Percentiles rank a stretch among this genome's conserved stretches.
Evolutionary conservation across 2,888 invertebrate species (phyloP).

Genomic region (Agrochola litura): DNA sequence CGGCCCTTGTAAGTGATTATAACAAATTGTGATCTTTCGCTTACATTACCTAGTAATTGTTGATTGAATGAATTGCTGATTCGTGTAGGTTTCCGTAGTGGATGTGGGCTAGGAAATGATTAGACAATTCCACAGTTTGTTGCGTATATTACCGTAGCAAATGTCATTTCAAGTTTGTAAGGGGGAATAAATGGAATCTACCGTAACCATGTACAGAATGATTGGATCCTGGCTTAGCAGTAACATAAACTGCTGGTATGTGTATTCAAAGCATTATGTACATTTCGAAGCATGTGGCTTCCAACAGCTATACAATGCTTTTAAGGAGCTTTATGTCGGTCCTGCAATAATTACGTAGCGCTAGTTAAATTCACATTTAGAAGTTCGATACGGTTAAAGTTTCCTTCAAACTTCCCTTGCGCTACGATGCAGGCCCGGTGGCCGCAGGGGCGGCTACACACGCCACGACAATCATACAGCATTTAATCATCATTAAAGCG

Average conservation of each 20-base stretch:
- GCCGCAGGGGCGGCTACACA: slow-evolving; percentile 70
- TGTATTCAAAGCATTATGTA: slow-evolving; percentile 6
- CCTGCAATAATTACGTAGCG: slow-evolving; percentile 19
- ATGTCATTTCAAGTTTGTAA: slow-evolving; percentile 45
- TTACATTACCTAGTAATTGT: slow-evolving; percentile 68
- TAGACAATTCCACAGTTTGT: slow-evolving; percentile 69
- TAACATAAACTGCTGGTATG: not conserved
- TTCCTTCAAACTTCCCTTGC: slow-evolving; percentile 63
- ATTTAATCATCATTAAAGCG: slow-evolving; percentile 90
- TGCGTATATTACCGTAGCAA: slow-evolving; percentile 58
- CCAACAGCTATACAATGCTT: not conserved
- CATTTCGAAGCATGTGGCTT: slow-evolving; percentile 2
- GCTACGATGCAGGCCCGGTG: slow-evolving; percentile 41
- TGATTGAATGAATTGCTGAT: slow-evolving; percentile 66
- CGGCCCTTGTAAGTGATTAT: slow-evolving; percentile 83
- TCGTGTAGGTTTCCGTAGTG: slow-evolving; percentile 60
- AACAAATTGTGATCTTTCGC: slow-evolving; percentile 87
- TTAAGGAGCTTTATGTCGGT: slow-evolving; percentile 16
- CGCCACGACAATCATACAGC: slow-evolving; percentile 86
- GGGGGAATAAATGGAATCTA: slow-evolving; percentile 31
- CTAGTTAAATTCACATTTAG: slow-evolving; percentile 51
- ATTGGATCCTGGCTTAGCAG: slow-evolving; percentile 21
- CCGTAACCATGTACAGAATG: slow-evolving; percentile 38
- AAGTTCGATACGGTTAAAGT: slow-evolving; percentile 56
- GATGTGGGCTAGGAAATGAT: slow-evolving; percentile 82